phyloP scores from a whole-genome alignment of 2,113 vertebrate genomes.

The Erythrolamprus reginae region DNA sequence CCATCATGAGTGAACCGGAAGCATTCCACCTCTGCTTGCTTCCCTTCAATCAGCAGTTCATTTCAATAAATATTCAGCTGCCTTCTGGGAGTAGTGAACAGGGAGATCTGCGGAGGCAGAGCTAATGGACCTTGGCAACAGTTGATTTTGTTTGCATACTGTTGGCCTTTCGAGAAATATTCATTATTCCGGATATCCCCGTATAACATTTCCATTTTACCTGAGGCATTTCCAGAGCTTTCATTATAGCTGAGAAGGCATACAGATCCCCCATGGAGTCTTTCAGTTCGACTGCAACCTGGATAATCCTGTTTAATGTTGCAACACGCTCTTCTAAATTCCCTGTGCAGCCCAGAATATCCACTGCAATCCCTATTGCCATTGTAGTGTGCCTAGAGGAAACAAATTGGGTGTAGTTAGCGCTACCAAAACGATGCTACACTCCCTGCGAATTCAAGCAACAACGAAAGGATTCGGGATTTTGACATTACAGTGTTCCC shows the following conservation, averaged over 20 bases:
- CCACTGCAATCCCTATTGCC: slow-evolving; percentile 93
- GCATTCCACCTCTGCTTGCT: no score
- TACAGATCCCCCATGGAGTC: slow-evolving; percentile 89
- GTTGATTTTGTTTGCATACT: not conserved
- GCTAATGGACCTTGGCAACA: not conserved
- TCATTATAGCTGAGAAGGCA: slow-evolving; percentile 94
- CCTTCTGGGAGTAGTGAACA: not conserved
- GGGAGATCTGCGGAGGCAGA: not conserved
- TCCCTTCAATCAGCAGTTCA: not conserved
- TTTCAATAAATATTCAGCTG: not conserved
- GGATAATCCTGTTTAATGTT: slow-evolving; percentile 88
- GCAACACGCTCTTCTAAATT: slow-evolving; percentile 83
- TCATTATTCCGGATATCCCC: no score
- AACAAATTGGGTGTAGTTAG: not conserved
- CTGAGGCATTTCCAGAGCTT: slow-evolving; percentile 95
- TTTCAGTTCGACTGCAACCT: slow-evolving; percentile 89
- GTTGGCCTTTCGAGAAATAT: not conserved
- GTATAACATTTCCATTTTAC: slow-evolving; percentile 58
- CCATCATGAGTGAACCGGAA: no score
- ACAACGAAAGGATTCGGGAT: not conserved
- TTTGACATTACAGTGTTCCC: no score
- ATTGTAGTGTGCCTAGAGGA: slow-evolving; percentile 85
- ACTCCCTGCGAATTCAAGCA: not conserved
- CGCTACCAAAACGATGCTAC: not conserved
- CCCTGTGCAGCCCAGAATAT: slow-evolving; percentile 91